These are phyloP conservation scores for Nycticorax nycticorax DNA, from an alignment of 2,113 vertebrate genomes.

Conservation along the genomic window DNA sequence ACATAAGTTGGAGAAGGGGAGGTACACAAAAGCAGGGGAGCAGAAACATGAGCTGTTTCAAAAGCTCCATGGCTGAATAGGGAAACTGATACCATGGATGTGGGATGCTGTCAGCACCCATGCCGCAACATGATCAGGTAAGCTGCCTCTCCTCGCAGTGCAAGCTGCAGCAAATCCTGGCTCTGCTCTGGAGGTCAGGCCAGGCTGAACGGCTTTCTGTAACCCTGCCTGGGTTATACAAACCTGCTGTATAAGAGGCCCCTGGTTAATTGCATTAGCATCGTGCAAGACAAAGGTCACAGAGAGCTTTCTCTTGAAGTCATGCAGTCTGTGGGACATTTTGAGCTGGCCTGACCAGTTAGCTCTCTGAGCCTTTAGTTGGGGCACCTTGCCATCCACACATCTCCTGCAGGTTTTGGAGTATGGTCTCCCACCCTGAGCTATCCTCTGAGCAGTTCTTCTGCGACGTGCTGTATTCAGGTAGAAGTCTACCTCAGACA, in stretches of 20 bases:
- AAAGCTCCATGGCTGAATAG: accelerated
- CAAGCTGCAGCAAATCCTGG: neutral
- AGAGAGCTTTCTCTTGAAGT: neutral
- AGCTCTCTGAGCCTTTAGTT: neutral
- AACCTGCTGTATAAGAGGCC: neutral
- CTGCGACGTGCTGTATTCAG: neutral
- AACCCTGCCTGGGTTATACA: neutral
- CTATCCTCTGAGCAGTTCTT: neutral
- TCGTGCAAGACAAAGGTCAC: neutral
- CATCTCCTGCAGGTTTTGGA: neutral
- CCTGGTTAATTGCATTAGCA: neutral
- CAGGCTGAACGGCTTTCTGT: neutral
- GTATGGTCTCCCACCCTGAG: neutral
- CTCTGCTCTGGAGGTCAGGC: neutral
- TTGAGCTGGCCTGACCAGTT: neutral
- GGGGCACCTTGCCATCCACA: neutral
- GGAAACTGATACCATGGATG: accelerated
- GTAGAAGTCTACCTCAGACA: neutral
- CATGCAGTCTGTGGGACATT: neutral
- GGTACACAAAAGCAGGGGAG: neutral
- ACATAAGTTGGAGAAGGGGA: neutral
- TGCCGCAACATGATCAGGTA: accelerated
- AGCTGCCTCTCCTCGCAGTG: neutral
- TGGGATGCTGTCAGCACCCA: neutral
- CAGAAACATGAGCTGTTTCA: neutral